A percentile compares a stretch with the other conserved stretches of the same genome.
Evolutionary conservation across 2,113 vertebrate species (phyloP).

Genomic region (Oxygymnocypris stewartii): DNA sequence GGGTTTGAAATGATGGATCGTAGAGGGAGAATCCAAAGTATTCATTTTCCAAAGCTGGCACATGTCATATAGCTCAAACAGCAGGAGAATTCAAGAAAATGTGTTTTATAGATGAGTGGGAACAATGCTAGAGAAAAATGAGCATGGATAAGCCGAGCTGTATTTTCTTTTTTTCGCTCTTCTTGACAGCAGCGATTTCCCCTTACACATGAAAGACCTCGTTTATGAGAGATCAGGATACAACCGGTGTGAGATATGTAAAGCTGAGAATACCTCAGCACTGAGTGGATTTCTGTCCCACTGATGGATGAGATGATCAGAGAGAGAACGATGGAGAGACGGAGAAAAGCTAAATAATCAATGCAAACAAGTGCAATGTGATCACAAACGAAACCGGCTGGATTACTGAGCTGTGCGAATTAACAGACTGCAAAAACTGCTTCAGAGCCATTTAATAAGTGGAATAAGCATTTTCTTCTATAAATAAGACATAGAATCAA

Average conservation of each 20-base stretch:
- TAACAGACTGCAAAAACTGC: background rate
- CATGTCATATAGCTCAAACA: slow-evolving; percentile 19
- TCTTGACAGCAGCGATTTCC: slow-evolving; percentile 20
- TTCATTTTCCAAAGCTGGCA: slow-evolving; percentile 42
- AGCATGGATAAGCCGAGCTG: slow-evolving; percentile 24
- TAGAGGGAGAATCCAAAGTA: slow-evolving; percentile 1
- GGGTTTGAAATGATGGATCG: background rate
- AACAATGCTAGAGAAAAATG: slow-evolving; percentile 31
- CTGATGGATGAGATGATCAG: slow-evolving; percentile 65
- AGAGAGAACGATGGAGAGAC: slow-evolving; percentile 61
- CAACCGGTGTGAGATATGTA: slow-evolving; percentile 32
- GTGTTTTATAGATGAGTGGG: slow-evolving; percentile 26
- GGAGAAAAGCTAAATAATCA: slow-evolving; percentile 47
- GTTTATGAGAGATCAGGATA: slow-evolving; percentile 38
- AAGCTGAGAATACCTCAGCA: slow-evolving; percentile 24
- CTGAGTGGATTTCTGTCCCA: slow-evolving; percentile 42
- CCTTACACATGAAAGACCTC: slow-evolving; percentile 24
- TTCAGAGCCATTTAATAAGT: background rate
- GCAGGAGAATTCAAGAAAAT: slow-evolving; percentile 28
- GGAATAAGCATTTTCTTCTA: background rate
- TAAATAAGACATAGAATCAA: background rate
- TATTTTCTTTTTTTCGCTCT: background rate
- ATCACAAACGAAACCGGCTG: background rate
- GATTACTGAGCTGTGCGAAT: background rate
- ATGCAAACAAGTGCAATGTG: slow-evolving; percentile 3